Conservation (phyloP, 2,113 vertebrate genomes). For the Prolemur simus region DNA sequence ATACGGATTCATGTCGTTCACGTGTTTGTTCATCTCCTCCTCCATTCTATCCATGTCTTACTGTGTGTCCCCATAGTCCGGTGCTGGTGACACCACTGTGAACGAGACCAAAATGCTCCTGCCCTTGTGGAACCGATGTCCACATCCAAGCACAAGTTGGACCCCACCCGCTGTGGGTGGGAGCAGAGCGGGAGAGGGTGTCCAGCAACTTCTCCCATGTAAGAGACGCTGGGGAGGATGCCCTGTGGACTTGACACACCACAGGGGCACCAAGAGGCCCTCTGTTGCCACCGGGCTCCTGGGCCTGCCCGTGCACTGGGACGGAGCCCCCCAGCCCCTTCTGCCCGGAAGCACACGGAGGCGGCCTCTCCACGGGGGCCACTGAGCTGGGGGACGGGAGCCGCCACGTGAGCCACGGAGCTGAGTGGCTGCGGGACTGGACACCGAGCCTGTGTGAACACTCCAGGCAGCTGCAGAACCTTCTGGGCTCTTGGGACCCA, state of each 20-base stretch:
- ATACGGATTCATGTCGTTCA: too few species aligned
- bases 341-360: not conserved
- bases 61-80: too few species aligned
- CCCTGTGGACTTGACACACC: not conserved
- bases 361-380: not conserved
- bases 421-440: rapidly evolving
- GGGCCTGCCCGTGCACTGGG: not conserved
- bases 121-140: too few species aligned
- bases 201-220: too few species aligned
- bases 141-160: not conserved
- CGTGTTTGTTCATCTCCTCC: too few species aligned
- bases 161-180: rapidly evolving
- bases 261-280: not conserved
- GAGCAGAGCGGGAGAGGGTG: not conserved
- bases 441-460: not conserved
- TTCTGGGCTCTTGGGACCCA: not conserved
- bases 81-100: too few species aligned
- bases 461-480: not conserved
- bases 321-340: not conserved
- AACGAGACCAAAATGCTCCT: too few species aligned
- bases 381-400: not conserved
- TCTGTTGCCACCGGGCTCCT: rapidly evolving
- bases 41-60: too few species aligned
- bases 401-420: too few species aligned
- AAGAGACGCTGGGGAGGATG: not conserved